Base-by-base conservation (phyloP, 2,797 vertebrate species). In the Etheostoma nigrum region DNA sequence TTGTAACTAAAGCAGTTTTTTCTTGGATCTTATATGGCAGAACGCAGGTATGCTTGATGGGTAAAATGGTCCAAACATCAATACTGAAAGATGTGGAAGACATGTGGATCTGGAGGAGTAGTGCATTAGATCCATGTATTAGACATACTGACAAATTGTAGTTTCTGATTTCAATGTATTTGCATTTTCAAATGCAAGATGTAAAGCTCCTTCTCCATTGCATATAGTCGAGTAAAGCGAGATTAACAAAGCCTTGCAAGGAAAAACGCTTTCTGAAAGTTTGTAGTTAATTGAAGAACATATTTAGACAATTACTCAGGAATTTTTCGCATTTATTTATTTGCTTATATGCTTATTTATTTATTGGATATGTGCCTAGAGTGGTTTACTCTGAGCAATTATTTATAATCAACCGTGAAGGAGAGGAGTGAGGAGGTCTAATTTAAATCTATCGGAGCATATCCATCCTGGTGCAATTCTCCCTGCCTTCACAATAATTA, bases 401-500 rank as follows among this genome's bases (percentile, higher is more conserved):
- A 91, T 86, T 90, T 76, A 81, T 89, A 89, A 89, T 89, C 84
- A 74, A n/a, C 60, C 78, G 86, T 89, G 89, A 88, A 88, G 74
- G 81, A 82, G 82, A 91, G 84, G 40, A 83, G 82, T 87, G 87
- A 71, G 85, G 73, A 72, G 79, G 79, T 85, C 84, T 89, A 88
- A 90, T 92, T 90, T 81, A 63, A 90, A 86, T 88, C 85, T 86
- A 86, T 74, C 59, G 42, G 80, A 87, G 84, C 89, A 85, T 84
- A 86, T 85, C 88, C 88, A 86, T 87, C 85, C 78, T 76, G 52
- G 57, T 84, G 86, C 86, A 91, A 86, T 92, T 92, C 90, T 78
- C 74, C 27, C 27, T 77, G 83, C 86, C 85, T 89, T 92, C 83
- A 85, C 82, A 82, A 87, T 92, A 93, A 94, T 91, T 92, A 81